Conservation (phyloP, 1,140 invertebrate species). For the Drosophila subpulchrella region DNA sequence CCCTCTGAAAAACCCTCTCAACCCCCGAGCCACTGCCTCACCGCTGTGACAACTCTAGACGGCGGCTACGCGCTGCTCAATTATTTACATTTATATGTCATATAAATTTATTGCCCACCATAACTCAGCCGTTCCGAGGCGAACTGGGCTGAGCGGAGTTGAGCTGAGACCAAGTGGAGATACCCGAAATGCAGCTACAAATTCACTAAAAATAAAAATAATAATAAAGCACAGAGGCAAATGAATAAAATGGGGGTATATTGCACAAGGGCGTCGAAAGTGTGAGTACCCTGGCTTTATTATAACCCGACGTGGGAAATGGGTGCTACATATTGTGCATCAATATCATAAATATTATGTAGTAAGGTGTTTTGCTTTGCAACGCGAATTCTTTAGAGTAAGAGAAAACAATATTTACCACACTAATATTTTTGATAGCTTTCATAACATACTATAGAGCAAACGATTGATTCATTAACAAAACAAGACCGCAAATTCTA, state of each 20-base stretch:
- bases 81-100: conserved; percentile 84
- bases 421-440: no score
- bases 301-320: neutral
- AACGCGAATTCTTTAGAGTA: no score
- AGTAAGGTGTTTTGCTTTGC: no score
- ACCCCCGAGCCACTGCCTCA: conserved; percentile 25
- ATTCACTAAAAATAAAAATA: conserved; percentile 58
- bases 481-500: no score
- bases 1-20: neutral
- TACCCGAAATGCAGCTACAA: conserved; percentile 78
- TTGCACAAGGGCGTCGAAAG: neutral
- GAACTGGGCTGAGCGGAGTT: conserved; percentile 10
- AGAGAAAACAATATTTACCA: no score
- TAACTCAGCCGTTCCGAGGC: conserved; percentile 58
- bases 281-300: conserved; percentile 7
- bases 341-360: no score
- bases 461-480: no score
- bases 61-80: conserved; percentile 61
- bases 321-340: no score
- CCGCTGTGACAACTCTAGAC: conserved; percentile 61
- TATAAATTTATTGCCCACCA: conserved; percentile 77
- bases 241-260: conserved; percentile 14
- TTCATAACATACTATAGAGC: no score
- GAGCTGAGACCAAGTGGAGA: conserved; percentile 50
- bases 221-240: conserved; percentile 42